Evolutionary conservation across 2,113 vertebrate genomes (phyloP).

Genomic region (Nerophis ophidion): DNA sequence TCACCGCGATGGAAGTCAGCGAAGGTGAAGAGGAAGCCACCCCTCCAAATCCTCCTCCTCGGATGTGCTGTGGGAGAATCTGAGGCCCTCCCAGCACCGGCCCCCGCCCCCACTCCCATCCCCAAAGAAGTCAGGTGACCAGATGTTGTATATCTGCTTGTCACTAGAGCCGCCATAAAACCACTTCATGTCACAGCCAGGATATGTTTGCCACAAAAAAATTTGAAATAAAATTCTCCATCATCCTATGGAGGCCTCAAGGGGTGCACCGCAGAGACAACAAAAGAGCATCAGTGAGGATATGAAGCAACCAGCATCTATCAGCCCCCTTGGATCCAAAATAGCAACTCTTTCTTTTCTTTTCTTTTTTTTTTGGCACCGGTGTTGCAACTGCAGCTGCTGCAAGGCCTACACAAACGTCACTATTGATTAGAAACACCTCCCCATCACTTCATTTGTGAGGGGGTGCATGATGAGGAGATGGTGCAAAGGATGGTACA

Average conservation of each 20-base stretch:
- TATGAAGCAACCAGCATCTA: constrained; percentile 38
- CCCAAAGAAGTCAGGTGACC: constrained; percentile 69
- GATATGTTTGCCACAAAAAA: constrained; percentile 15
- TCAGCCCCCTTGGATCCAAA: constrained; percentile 56
- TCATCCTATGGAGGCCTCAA: constrained; percentile 19
- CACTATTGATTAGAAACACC: constrained; percentile 60
- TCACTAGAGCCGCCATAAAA: constrained; percentile 62
- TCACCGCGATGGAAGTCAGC: constrained; percentile 12
- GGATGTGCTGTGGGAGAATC: constrained; percentile 42
- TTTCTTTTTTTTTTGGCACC: constrained; percentile 39
- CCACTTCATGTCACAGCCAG: constrained; percentile 44
- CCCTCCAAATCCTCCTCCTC: constrained; percentile 29
- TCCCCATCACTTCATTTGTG: constrained; percentile 60
- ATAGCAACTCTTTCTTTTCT: constrained; percentile 50
- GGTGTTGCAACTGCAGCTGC: constrained; percentile 64
- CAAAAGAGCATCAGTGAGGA: constrained; percentile 61
- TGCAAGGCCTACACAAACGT: constrained; percentile 48
- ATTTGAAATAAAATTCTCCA: constrained; percentile 17
- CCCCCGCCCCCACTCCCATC: constrained; percentile 57
- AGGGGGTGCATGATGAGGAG: constrained; percentile 51
- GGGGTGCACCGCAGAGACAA: constrained; percentile 43
- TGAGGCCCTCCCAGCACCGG: constrained; percentile 45
- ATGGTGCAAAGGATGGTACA: constrained; percentile 32
- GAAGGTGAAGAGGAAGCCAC: constrained; percentile 11
- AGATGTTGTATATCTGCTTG: constrained; percentile 69